Evolutionary conservation across 2,888 invertebrate species (phyloP).

Genomic region (Ceriagrion tenellum): DNA sequence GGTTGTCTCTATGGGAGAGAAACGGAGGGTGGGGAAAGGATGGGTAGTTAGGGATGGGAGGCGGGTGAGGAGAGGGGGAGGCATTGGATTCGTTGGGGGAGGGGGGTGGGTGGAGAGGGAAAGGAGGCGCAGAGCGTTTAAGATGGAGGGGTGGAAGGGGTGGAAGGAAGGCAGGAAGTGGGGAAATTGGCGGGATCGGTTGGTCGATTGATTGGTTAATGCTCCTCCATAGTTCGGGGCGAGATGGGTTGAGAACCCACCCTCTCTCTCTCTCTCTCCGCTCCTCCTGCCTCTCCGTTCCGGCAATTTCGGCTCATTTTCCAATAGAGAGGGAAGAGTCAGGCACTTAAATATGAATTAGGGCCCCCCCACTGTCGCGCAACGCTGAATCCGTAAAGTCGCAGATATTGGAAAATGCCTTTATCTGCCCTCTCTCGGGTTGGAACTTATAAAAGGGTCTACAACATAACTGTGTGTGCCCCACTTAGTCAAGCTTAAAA

Average conservation of each 20-base stretch:
- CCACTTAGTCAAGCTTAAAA: background rate
- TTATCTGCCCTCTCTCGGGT: background rate
- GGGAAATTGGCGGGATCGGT: conserved; percentile 26
- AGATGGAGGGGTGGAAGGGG: background rate
- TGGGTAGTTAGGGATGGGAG: background rate
- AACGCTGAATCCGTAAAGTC: background rate
- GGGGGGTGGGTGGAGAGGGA: background rate
- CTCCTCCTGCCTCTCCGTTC: background rate
- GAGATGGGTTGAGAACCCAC: background rate
- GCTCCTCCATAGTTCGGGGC: conserved; percentile 16
- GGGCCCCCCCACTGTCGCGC: background rate
- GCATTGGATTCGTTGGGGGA: too few species aligned
- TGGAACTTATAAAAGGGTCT: background rate
- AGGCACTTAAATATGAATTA: conserved; percentile 15
- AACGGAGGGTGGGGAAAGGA: background rate
- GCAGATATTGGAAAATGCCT: background rate
- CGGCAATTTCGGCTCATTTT: background rate
- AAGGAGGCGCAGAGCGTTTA: background rate
- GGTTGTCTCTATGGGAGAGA: background rate
- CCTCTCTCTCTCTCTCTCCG: too few species aligned
- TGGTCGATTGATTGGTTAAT: conserved; percentile 31
- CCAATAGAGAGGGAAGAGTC: conserved; percentile 4
- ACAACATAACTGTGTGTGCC: background rate
- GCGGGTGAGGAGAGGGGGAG: too few species aligned
- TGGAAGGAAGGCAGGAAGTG: background rate